A percentile compares a stretch with the other conserved stretches of the same genome.
These are phyloP conservation scores for Lathamus discolor DNA, from an alignment of 2,113 vertebrate genomes.

Conservation along the genomic window DNA sequence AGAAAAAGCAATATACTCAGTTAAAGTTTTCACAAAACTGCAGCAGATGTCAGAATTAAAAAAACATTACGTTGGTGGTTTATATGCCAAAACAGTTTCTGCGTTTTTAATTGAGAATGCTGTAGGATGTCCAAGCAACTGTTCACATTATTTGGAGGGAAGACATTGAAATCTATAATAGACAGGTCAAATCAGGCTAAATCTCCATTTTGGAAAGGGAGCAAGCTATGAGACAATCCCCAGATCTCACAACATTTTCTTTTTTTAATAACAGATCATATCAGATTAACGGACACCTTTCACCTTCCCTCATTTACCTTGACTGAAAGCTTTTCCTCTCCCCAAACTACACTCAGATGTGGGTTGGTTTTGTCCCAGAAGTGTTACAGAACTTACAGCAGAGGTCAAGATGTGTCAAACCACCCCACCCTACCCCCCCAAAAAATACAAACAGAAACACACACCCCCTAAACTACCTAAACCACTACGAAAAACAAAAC, in stretches of 20 bases:
- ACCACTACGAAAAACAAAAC: neutral
- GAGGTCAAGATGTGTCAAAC: neutral
- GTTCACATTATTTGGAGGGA: neutral
- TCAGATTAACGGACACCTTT: neutral
- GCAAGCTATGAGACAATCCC: neutral
- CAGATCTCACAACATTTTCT: neutral
- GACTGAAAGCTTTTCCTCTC: neutral
- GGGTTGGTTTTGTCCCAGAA: fast-evolving
- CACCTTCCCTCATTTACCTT: neutral
- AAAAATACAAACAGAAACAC: neutral
- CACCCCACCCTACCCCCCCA: fast-evolving
- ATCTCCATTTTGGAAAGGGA: neutral
- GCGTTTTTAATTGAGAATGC: neutral
- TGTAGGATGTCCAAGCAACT: neutral
- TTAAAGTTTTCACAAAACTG: neutral
- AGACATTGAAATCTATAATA: neutral
- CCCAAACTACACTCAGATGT: neutral
- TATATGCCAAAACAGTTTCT: neutral
- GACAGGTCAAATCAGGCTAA: neutral
- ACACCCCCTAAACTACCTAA: neutral
- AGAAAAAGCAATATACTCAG: neutral
- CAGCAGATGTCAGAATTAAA: neutral
- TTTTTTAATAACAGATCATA: neutral
- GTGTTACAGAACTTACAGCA: neutral
- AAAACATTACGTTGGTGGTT: neutral